Base-by-base conservation (phyloP, 2,797 vertebrate genomes). In the Betta splendens region DNA sequence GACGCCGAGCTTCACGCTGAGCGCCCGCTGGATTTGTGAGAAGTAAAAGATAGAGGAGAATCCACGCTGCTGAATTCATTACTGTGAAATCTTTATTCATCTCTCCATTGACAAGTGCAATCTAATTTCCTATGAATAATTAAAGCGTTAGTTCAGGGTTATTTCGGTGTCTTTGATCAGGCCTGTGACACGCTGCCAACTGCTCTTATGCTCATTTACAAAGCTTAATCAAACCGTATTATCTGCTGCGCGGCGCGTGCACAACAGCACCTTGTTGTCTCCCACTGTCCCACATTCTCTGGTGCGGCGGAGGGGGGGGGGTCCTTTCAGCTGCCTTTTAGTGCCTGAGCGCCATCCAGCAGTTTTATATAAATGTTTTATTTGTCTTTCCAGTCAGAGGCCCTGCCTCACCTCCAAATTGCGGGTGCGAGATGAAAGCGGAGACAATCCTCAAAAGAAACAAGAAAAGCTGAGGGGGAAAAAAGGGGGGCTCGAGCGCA, bases 81-180 rank as follows among this genome's bases (percentile, higher is more conserved):
- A 49, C 51, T 59, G 28, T 46, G 28, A 60, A 59, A 60, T 61
- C 63, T 36, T 15, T n/a, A n/a, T 63, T 51, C 26, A 46, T 67
- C 50, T 53, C 33, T 50, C 22, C 25, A 25, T 17, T 65, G 62
- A 64, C 59, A 43, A 45, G 47, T 22, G 29, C 48, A 7, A 17
- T 48, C 47, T 16, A 25, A 69, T 51, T 65, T 20, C 56, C 51
- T 39, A 29, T 80, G 70, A 74, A 77, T 72, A 45, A 72, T 77
- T 49, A 39, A 77, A 17, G 48, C 43, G 1, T 18, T 4, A 53
- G 36, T 40, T 74, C 7, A 15, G 32, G 21, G 12, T 63, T 59
- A 47, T 63, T 60, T 62, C 11, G 15, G 36, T 2, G 49, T 49
- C 78, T 80, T 77, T 80, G 78, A 77, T 80, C 78, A 63, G 23